Base-by-base conservation (phyloP, 1,140 invertebrate genomes). In the Rhopalosiphum padi region DNA sequence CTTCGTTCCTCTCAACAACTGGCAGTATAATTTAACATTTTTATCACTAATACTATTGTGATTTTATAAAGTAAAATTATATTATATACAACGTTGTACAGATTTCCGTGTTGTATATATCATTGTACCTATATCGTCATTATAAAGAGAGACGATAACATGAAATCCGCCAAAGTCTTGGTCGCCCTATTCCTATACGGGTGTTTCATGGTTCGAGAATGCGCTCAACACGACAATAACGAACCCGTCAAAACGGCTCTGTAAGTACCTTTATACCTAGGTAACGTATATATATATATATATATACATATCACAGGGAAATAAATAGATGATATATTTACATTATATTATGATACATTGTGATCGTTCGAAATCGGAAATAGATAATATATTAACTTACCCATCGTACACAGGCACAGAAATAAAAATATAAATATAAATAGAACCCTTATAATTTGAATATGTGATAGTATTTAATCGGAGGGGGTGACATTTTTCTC, bases 181-280 rank as follows among this genome's bases (percentile, higher is more conserved):
- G 51, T 53, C n/a, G 46, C 53, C 15, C 37, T 93, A 35, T 55
- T 85, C 35, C 35, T 93, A 41, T 93, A 53, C 25, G 46, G 48
- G n/a, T 93, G 60, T 77, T 77, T 21, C 48, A 30, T 25, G 35
- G 48, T 85, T 18, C 82, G 48, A 15, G 77, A 93, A 23, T 93
- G 91, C 91, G 35, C 43, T 51, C 82, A 83, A 85, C 91, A 85
- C 22, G 91, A 93, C 30, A 46, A 53, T 77, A 4, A 15, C 23
- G 91, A 85, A 86, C 91, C 91, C 35, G 82, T 93, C 48, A 93
- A 86, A 55, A 85, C 91, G 23, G 51, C 48, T 7, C 77, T 93
- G 91, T 93, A 86, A 93, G 91, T 93, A 86, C 21, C 35, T 51
- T 51, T n/a, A 85, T 35, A 9, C 18, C 7, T 18, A 77, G 60